phyloP scores from a whole-genome alignment of 2,888 invertebrate species.

The Pimpla rufipes region DNA sequence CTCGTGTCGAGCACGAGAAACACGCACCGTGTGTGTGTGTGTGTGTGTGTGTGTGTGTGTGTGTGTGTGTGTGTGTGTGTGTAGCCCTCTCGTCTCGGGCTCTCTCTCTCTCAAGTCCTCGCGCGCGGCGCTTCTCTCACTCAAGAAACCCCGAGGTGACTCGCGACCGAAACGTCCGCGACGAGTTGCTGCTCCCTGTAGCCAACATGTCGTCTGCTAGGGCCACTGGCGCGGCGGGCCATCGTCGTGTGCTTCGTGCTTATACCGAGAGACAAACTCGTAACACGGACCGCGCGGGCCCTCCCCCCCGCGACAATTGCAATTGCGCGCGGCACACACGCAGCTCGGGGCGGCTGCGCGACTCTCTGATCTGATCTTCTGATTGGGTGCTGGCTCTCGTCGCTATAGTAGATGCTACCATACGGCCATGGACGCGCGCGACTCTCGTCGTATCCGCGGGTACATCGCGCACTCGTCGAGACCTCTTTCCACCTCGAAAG shows the following conservation, averaged over 20 bases:
- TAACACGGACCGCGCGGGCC: conserved; percentile 21
- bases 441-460: no score
- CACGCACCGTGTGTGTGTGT: background rate
- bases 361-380: no score
- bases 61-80: no score
- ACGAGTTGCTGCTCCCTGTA: conserved; percentile 83
- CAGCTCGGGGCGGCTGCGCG: no score
- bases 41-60: no score
- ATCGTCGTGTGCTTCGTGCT: conserved; percentile 69
- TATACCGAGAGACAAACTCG: conserved; percentile 58
- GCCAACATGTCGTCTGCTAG: conserved; percentile 86
- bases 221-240: conserved; percentile 75
- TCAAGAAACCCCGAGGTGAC: conserved; percentile 80
- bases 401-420: no score
- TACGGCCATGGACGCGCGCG: no score
- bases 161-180: conserved; percentile 82
- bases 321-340: no score
- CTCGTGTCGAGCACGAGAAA: conserved; percentile 22
- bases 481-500: no score
- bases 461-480: no score
- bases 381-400: no score
- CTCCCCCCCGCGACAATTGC: conserved; percentile 1
- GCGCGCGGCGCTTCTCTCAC: conserved; percentile 73
- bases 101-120: conserved; percentile 37
- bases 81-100: no score